Percentiles rank a stretch among this genome's conserved stretches.
phyloP scores from a whole-genome alignment of 2,888 invertebrate species.

The Thereva unica region DNA sequence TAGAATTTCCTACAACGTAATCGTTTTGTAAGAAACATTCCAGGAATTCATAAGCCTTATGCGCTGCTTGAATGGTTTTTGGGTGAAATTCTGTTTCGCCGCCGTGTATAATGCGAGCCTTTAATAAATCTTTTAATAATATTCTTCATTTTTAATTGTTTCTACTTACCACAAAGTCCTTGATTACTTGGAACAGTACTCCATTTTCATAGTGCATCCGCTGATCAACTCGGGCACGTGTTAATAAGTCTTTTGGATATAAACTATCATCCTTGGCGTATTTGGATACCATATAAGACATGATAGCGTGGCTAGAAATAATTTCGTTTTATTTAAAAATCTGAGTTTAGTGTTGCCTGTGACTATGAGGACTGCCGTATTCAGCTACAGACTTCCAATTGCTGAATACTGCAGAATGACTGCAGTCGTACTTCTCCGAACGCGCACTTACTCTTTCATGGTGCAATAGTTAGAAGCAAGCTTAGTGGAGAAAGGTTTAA shows the following conservation, averaged over 20 bases:
- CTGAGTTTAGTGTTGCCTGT: too few species aligned
- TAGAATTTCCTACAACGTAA: constrained; percentile 49
- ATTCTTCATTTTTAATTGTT: constrained; percentile 1
- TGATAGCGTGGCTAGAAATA: constrained; percentile 59
- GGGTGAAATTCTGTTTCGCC: constrained; percentile 48
- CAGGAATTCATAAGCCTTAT: constrained; percentile 51
- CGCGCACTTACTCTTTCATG: too few species aligned
- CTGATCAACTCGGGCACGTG: constrained; percentile 62
- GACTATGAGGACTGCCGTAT: too few species aligned
- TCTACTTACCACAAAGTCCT: constrained; percentile 58
- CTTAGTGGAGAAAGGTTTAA: too few species aligned
- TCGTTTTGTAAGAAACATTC: constrained; percentile 52
- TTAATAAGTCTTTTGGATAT: constrained; percentile 62
- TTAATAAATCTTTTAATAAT: neutral
- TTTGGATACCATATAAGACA: constrained; percentile 60
- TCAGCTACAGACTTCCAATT: too few species aligned
- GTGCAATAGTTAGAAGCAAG: too few species aligned
- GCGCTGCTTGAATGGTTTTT: constrained; percentile 49
- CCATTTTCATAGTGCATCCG: constrained; percentile 62
- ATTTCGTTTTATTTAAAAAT: too few species aligned
- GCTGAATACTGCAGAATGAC: too few species aligned
- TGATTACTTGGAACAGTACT: constrained; percentile 59
- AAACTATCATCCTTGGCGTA: constrained; percentile 61
- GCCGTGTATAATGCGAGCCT: constrained; percentile 53
- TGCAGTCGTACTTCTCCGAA: too few species aligned